Evolutionary conservation across 2,888 invertebrate species (phyloP).

Genomic region (Sphinx pinastri): DNA sequence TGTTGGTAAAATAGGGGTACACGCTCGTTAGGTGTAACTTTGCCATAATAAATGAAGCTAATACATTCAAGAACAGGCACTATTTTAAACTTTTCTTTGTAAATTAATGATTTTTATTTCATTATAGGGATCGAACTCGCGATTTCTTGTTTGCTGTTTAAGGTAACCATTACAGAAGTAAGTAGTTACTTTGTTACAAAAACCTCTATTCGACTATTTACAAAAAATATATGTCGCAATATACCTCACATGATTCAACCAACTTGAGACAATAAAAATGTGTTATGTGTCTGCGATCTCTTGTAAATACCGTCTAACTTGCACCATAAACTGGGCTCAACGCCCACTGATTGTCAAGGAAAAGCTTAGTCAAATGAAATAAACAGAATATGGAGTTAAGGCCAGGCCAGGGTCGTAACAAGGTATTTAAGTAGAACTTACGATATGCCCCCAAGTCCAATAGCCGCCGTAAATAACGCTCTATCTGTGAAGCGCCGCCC

Average conservation of each 20-base stretch:
- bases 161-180: no score
- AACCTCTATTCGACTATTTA: background rate
- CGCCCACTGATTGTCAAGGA: conserved; percentile 17
- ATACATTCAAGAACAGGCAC: no score
- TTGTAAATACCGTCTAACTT: background rate
- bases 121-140: no score
- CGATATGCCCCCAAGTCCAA: conserved; percentile 65
- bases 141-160: no score
- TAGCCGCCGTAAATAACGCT: conserved; percentile 75
- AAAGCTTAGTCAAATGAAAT: conserved; percentile 24
- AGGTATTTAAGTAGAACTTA: conserved; percentile 78
- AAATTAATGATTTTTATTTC: no score
- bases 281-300: background rate
- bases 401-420: conserved; percentile 57
- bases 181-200: no score
- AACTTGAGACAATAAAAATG: background rate
- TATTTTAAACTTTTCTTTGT: no score
- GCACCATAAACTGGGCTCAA: conserved; percentile 2
- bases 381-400: conserved; percentile 42
- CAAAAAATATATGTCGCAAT: background rate
- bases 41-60: no score
- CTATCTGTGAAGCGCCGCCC: conserved; percentile 70
- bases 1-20: no score
- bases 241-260: background rate
- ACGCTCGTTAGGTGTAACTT: no score